phyloP scores from a whole-genome alignment of 2,113 vertebrate species.

The Galbula dea region DNA sequence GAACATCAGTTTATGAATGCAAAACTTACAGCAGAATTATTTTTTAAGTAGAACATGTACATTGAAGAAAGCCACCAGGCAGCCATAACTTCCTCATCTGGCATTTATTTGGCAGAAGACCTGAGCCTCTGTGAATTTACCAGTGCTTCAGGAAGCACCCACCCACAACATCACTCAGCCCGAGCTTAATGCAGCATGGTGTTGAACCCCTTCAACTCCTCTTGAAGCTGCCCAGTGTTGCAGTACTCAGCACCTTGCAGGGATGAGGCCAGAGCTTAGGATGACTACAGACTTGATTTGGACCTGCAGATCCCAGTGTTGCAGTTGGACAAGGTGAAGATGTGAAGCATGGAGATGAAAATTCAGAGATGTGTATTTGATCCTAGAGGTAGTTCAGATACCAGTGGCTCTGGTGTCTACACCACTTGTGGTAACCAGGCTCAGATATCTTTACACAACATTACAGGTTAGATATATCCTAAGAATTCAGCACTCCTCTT shows the following conservation, averaged over 20 bases:
- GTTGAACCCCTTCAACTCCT: not conserved
- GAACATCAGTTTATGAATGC: slow-evolving; percentile 68
- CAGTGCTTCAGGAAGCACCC: slow-evolving; percentile 46
- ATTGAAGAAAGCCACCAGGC: slow-evolving; percentile 59
- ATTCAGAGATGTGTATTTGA: not conserved
- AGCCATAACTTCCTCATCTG: slow-evolving; percentile 54
- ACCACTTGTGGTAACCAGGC: not conserved
- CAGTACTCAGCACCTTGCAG: not conserved
- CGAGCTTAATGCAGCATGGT: not conserved
- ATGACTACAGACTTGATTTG: not conserved
- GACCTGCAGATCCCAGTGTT: not conserved
- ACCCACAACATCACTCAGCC: not conserved
- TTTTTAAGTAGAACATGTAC: slow-evolving; percentile 45
- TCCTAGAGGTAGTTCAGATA: not conserved
- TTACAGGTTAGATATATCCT: not conserved
- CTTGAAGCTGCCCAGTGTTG: not conserved
- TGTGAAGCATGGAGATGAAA: not conserved
- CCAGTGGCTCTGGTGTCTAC: not conserved
- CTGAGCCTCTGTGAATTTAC: slow-evolving; percentile 41
- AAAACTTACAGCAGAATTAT: slow-evolving; percentile 70
- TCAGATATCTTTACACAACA: not conserved
- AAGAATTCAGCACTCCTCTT: not conserved
- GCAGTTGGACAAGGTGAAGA: not conserved
- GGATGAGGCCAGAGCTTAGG: not conserved
- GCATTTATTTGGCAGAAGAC: slow-evolving; percentile 68